Base-by-base conservation (phyloP, 2,797 vertebrate genomes). In the Hippocampus kuda region DNA sequence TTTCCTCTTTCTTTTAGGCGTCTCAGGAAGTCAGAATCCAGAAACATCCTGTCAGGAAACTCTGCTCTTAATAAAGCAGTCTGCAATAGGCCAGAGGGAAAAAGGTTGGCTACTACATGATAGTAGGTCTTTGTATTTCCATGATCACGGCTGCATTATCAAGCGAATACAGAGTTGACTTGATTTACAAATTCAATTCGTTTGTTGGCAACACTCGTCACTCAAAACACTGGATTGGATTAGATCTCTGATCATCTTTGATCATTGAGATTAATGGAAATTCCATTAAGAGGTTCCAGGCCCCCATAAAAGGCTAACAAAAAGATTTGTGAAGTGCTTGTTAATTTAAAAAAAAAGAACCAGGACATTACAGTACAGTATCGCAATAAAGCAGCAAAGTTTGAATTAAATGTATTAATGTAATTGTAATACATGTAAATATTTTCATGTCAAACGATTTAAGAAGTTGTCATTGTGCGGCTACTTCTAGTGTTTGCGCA, bases 31-130 rank as follows among this genome's bases (percentile, higher is more conserved):
- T 87, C 78, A 81, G 85, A 76, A 66, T 84, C 88, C 85, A 89
- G 88, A 90, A 92, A 91, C 91, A 93, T 93, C 93, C 92, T 92
- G 91, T 67, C 91, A 91, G 93, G 92, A 91, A 92, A 88, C 89
- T 65, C 78, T 80, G 85, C 72, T 85, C 84, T 84, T 85, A 89
- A 88, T 83, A 88, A 84, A 85, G 86, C 79, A 73, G 87, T 82
- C 80, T 67, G 75, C 74, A 76, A 77, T 75, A 71, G 67, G 67
- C 64, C 74, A 77, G 73, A 66, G 66, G 72, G 70, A 81, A 79
- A 60, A 73, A 75, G 46, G 63, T 72, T 34, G 49, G 68, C 51
- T 75, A 9, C 18, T 38, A 38, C 34, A 38, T 38, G 34, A 7
- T 6, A 38, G 7, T 51, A 51, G 15, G 56, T 70, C 75, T 42